Evolutionary conservation across 2,888 invertebrate species (phyloP).

Genomic region (Tetragonula carbonaria): DNA sequence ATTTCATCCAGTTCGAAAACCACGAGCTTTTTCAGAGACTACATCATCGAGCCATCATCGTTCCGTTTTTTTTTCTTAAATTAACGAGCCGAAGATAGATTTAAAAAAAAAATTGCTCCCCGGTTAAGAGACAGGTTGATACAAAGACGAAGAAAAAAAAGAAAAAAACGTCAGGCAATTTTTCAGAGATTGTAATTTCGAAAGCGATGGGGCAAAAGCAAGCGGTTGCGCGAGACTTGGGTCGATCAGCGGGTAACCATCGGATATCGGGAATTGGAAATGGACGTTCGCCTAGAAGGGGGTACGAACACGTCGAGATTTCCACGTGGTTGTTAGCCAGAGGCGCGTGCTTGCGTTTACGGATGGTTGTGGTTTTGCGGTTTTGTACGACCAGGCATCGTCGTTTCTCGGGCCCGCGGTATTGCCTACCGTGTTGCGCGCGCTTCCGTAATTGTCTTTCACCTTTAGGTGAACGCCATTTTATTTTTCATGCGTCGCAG

Average conservation of each 20-base stretch:
- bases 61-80: too few relatives aligned
- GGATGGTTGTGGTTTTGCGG: constrained; percentile 73
- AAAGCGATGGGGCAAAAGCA: background rate
- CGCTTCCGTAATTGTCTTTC: constrained; percentile 22
- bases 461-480: background rate
- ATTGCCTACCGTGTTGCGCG: constrained; percentile 44
- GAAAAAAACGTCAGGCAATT: background rate
- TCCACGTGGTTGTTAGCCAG: constrained; percentile 52
- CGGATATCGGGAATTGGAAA: constrained; percentile 12
- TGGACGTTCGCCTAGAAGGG: background rate
- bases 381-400: constrained; percentile 50
- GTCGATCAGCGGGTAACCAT: background rate
- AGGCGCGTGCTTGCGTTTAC: constrained; percentile 73
- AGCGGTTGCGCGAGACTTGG: background rate
- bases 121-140: too few relatives aligned
- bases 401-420: constrained; percentile 45
- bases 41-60: too few relatives aligned
- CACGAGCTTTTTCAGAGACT: too few relatives aligned
- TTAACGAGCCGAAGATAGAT: too few relatives aligned
- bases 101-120: too few relatives aligned
- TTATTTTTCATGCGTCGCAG: too few relatives aligned
- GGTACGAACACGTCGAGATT: constrained; percentile 39
- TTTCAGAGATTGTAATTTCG: constrained; percentile 6
- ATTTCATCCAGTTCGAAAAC: too few relatives aligned
- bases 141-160: too few relatives aligned